Percentiles rank a stretch among this genome's conserved stretches.
Conservation (phyloP, 2,888 invertebrate species). For the Lasioglossum oenotherae region DNA sequence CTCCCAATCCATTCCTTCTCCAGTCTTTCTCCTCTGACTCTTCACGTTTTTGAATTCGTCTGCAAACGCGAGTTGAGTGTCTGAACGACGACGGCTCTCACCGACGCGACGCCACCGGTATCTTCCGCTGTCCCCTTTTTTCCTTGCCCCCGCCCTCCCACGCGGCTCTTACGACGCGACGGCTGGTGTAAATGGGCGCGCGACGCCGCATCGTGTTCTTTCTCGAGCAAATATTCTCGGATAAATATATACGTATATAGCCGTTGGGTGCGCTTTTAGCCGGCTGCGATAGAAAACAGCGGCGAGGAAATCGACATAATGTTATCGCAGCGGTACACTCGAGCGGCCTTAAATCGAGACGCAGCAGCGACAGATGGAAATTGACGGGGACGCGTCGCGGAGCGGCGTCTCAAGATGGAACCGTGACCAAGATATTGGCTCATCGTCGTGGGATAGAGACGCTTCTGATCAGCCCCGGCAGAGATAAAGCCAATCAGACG, state of each 20-base stretch:
- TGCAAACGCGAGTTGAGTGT: conserved; percentile 49
- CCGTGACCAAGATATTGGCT: neutral
- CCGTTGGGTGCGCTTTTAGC: conserved; percentile 18
- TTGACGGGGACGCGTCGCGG: conserved; percentile 32
- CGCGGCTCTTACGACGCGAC: neutral
- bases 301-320: conserved; percentile 58
- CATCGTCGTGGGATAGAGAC: neutral
- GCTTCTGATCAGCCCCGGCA: conserved; percentile 1
- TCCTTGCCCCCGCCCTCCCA: neutral
- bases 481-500: neutral
- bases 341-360: conserved; percentile 50
- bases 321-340: conserved; percentile 57
- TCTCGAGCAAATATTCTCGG: conserved; percentile 49
- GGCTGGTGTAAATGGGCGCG: conserved; percentile 56
- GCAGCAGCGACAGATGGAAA: conserved; percentile 38
- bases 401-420: neutral
- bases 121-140: neutral
- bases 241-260: conserved; percentile 13
- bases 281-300: conserved; percentile 45
- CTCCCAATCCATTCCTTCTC: neutral
- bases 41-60: conserved; percentile 57
- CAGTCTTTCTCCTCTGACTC: neutral
- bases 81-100: conserved; percentile 22
- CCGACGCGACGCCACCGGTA: neutral
- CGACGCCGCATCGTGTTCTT: conserved; percentile 44